Conservation (phyloP, 2,888 invertebrate species). For the Frankliniella intonsa region DNA sequence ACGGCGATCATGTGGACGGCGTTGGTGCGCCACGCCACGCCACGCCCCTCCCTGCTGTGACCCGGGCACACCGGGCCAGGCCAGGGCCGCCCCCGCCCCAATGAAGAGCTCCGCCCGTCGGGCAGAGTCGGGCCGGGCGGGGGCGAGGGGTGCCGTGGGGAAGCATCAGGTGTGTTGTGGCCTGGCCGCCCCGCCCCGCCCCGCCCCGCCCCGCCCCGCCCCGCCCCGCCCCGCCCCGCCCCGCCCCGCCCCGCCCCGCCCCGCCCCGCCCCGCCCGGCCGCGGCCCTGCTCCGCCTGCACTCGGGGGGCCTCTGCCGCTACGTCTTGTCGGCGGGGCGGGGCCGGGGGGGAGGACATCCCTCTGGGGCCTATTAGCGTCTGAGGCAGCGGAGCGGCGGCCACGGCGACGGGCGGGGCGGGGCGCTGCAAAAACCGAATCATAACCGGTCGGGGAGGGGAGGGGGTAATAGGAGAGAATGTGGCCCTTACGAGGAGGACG, state of each 20-base stretch:
- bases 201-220: background rate
- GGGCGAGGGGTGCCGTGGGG: background rate
- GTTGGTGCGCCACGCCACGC: too few species aligned
- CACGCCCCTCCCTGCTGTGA: background rate
- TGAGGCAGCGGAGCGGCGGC: background rate
- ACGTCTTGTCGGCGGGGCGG: background rate
- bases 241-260: background rate
- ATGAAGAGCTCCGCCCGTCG: background rate
- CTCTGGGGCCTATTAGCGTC: constrained; percentile 15
- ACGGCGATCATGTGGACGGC: too few species aligned
- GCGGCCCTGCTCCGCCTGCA: too few species aligned
- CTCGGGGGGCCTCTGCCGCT: background rate
- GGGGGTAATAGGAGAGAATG: too few species aligned
- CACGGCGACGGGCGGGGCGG: too few species aligned
- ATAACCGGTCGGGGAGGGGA: background rate
- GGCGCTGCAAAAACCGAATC: background rate
- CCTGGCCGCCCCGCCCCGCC: background rate
- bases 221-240: background rate
- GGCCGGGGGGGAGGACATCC: background rate
- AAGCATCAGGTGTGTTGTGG: background rate
- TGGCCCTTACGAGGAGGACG: background rate
- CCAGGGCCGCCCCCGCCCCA: background rate
- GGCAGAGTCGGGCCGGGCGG: background rate
- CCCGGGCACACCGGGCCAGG: background rate
- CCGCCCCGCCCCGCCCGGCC: background rate